Conservation (phyloP, 2,113 vertebrate species). For the Progne subis region DNA sequence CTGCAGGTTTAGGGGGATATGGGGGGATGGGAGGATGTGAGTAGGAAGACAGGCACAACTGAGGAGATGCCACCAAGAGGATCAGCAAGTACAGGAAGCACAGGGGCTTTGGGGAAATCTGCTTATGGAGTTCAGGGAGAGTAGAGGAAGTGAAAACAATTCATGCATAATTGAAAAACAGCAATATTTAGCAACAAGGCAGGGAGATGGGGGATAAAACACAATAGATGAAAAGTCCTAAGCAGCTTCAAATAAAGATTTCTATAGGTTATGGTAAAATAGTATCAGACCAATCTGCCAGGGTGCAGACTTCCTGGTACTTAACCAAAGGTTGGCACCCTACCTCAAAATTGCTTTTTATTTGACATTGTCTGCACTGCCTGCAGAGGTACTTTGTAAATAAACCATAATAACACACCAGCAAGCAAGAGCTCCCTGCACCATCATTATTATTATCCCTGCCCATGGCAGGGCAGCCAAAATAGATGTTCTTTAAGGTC, state of each 20-base stretch:
- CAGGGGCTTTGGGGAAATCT: not conserved
- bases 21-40: not conserved
- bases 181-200: not conserved
- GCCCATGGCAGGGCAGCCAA: not conserved
- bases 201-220: not conserved
- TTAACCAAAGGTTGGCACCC: not conserved
- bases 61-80: not conserved
- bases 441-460: not conserved
- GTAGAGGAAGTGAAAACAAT: not conserved
- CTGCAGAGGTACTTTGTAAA: not conserved
- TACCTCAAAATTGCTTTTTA: not conserved
- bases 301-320: not conserved
- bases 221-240: not conserved
- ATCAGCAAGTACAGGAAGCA: not conserved
- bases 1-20: not conserved
- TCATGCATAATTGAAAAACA: not conserved
- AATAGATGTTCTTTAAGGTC: not conserved
- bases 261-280: constrained; percentile 1
- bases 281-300: not conserved
- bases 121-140: not conserved
- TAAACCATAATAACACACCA: not conserved
- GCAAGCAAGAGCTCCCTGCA: not conserved
- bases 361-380: not conserved
- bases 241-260: not conserved
- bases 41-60: not conserved